These are phyloP conservation scores for Myathropa florea DNA, from an alignment of 2,888 invertebrate species.

Conservation along the genomic window DNA sequence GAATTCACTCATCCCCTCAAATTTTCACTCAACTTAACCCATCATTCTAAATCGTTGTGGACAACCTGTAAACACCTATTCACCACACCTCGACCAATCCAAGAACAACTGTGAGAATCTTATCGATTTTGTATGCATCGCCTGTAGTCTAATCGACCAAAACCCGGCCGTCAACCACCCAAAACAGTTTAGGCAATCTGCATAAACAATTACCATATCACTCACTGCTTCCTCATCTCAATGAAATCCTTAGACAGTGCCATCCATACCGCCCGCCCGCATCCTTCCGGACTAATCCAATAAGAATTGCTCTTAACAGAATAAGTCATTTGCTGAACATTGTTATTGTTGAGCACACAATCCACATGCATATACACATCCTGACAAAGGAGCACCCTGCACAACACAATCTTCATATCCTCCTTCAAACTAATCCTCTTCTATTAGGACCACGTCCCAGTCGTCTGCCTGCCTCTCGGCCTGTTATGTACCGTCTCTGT, in stretches of 20 bases:
- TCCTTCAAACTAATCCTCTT: conserved; percentile 45
- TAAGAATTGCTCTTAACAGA: conserved; percentile 41
- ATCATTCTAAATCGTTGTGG: neutral
- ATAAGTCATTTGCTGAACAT: conserved; percentile 64
- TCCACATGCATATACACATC: conserved; percentile 19
- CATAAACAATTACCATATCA: neutral
- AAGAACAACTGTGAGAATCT: neutral
- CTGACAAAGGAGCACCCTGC: conserved; percentile 41
- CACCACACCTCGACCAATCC: neutral
- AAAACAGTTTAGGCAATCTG: neutral
- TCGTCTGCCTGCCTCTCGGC: neutral
- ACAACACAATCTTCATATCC: neutral
- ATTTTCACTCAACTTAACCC: neutral
- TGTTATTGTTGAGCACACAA: conserved; percentile 62
- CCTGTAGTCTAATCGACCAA: neutral
- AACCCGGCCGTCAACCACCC: neutral
- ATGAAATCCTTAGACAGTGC: neutral
- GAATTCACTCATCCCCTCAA: no score
- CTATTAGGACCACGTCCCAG: conserved; percentile 24
- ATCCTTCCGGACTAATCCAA: conserved; percentile 9
- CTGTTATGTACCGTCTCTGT: neutral
- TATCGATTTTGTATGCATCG: neutral
- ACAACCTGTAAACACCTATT: neutral
- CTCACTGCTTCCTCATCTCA: neutral
- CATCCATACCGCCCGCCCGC: neutral